Evolutionary conservation across 1,140 invertebrate genomes (phyloP).

Genomic region (Drosophila insularis): DNA sequence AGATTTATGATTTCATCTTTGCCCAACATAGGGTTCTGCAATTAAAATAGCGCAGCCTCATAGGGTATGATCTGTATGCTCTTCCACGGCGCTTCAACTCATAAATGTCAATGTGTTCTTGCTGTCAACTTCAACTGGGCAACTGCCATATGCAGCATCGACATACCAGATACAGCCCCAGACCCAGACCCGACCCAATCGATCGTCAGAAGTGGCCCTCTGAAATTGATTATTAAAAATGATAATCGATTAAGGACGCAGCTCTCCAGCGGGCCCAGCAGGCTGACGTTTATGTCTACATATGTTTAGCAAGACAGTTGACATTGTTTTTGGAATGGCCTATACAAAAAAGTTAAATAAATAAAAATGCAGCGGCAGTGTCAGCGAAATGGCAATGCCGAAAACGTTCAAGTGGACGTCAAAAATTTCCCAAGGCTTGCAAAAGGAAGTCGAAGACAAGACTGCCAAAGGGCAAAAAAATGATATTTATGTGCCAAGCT

Average conservation of each 20-base stretch:
- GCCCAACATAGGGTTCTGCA: slow-evolving; percentile 36
- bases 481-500: slow-evolving; percentile 69
- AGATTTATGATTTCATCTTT: slow-evolving; percentile 54
- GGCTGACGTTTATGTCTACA: slow-evolving; percentile 81
- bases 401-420: slow-evolving; percentile 54
- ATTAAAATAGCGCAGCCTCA: slow-evolving; percentile 52
- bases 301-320: slow-evolving; percentile 82
- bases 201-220: slow-evolving; percentile 32
- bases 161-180: background rate
- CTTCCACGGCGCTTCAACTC: slow-evolving; percentile 25
- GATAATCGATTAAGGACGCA: slow-evolving; percentile 79
- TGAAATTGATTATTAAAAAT: slow-evolving; percentile 82
- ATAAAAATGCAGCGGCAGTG: slow-evolving; percentile 18
- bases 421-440: slow-evolving; percentile 65
- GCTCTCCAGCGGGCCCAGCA: slow-evolving; percentile 25
- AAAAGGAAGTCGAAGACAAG: slow-evolving; percentile 38
- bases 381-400: slow-evolving; percentile 24
- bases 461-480: slow-evolving; percentile 41
- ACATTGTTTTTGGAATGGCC: slow-evolving; percentile 69
- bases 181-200: background rate
- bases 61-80: slow-evolving; percentile 2
- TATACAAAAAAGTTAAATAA: slow-evolving; percentile 62
- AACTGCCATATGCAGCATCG: slow-evolving; percentile 46
- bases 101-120: slow-evolving; percentile 61
- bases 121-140: slow-evolving; percentile 28